Evolutionary conservation across 2,797 vertebrate genomes (phyloP), one percentile per base, ranked within the genome.

Genomic region (Centroberyx gerrardi): DNA sequence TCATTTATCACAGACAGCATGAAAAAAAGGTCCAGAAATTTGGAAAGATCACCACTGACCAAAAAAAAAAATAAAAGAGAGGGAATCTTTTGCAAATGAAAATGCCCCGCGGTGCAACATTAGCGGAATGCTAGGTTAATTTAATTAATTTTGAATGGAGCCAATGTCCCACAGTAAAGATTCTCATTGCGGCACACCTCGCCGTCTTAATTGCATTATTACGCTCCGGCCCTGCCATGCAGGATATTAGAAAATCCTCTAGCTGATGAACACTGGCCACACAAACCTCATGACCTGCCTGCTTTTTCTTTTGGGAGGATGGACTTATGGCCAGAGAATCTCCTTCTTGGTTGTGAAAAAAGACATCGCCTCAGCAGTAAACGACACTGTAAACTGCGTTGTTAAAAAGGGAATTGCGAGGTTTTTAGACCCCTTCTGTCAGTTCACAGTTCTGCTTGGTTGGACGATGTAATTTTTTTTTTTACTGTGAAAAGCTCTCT

Each of bases 101-200:
- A 91, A 87, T 88, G 91, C 89, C 85, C 78, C 3, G 54, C 76
- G 76, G 89, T 84, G 83, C 64, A 72, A 87, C 89, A 91, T 92
- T 90, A 93, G 85, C 72, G 78, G 83, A 89, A 87, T 88, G 88
- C 88, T 91, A 76, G 89, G 81, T 92, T 93, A 90, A 93, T 94
- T 92, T 91, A 94, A 93, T 94, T 93, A 90, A 93, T 94, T 92
- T 88, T 88, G 81, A 92, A 91, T 93, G 87, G 91, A 88, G 90
- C 88, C 86, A 90, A 90, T 92, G 91, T 93, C 90, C 92, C 87
- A 88, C 85, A 87, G 88, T 93, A 88, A 92, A 89, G 84, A 91
- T 88, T 86, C 82, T 91, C 87, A 90, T 85, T 90, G 87, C 86
- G 61, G 81, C 85, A 82, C 86, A 90, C 88, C 89, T 92, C 88